Conservation (phyloP, 2,888 invertebrate species). For the Poecilus cupreus region DNA sequence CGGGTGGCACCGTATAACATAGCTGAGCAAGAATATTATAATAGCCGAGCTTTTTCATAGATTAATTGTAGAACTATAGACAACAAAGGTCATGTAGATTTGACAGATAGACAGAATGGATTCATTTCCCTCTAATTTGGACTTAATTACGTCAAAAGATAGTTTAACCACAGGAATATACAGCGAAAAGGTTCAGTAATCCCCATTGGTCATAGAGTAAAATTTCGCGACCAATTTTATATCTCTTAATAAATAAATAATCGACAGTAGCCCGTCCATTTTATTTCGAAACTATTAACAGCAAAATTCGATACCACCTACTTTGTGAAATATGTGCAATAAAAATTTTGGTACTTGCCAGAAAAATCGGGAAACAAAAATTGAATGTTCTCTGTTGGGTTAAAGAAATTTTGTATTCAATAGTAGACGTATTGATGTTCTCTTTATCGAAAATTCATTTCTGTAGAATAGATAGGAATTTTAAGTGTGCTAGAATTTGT, state of each 20-base stretch:
- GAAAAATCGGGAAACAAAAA: background rate
- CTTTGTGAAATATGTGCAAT: conserved; percentile 6
- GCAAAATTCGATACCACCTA: background rate
- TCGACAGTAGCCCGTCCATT: conserved; percentile 45
- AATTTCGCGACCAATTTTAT: background rate
- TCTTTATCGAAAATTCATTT: background rate
- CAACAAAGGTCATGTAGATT: conserved; percentile 1
- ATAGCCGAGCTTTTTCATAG: conserved; percentile 19
- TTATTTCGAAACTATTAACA: background rate
- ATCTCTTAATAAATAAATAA: conserved; percentile 2
- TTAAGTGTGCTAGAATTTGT: conserved; percentile 13
- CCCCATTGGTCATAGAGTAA: background rate
- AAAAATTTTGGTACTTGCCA: conserved; percentile 24
- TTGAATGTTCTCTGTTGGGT: conserved; percentile 2
- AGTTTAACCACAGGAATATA: conserved; percentile 21
- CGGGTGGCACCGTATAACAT: background rate
- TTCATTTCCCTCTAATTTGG: background rate
- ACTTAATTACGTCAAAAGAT: conserved; percentile 24
- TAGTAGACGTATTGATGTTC: background rate
- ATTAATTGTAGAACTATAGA: background rate
- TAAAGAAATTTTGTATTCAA: conserved; percentile 14
- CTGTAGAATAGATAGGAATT: background rate
- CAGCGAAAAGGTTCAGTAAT: conserved; percentile 9
- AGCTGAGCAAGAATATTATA: conserved; percentile 10
- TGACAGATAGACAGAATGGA: conserved; percentile 19